Percentiles rank a stretch among this genome's conserved stretches.
These are phyloP conservation scores for Cerceris ruficornis DNA, from an alignment of 2,888 invertebrate genomes.

Conservation along the genomic window DNA sequence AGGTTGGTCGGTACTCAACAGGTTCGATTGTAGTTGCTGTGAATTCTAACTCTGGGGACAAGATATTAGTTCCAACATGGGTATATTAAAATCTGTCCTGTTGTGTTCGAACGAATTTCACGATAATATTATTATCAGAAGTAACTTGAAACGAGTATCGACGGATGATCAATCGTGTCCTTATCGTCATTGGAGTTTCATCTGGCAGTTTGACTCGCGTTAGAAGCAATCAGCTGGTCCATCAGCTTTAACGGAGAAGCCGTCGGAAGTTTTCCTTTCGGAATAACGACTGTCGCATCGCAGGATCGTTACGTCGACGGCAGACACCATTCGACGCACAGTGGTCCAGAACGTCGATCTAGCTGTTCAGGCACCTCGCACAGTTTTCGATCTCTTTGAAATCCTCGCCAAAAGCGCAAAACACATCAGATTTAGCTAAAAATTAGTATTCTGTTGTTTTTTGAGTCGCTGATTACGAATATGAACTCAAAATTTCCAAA, in stretches of 20 bases:
- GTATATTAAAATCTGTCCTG: not conserved
- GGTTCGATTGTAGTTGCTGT: conserved; percentile 48
- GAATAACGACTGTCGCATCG: conserved; percentile 24
- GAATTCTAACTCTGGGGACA: conserved; percentile 25
- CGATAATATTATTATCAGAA: too few species aligned
- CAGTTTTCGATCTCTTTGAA: too few species aligned
- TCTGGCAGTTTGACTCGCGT: conserved; percentile 13
- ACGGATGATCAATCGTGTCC: not conserved
- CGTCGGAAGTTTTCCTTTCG: conserved; percentile 35
- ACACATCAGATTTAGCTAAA: too few species aligned
- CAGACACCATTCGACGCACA: not conserved
- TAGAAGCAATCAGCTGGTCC: conserved; percentile 5
- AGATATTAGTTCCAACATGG: not conserved
- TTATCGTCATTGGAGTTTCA: conserved; percentile 20
- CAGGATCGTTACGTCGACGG: conserved; percentile 7
- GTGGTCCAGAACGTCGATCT: too few species aligned
- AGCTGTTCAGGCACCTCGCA: too few species aligned
- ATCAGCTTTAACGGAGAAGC: conserved; percentile 26
- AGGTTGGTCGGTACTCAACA: conserved; percentile 70
- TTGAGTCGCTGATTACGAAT: too few species aligned
- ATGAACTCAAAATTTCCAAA: too few species aligned
- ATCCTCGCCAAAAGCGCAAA: too few species aligned
- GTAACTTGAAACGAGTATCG: too few species aligned
- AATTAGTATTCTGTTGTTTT: too few species aligned
- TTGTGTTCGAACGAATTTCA: not conserved